Percentiles rank a stretch among this genome's conserved stretches.
Conservation (phyloP, 2,797 vertebrate species). For the Molossus alvarezi region DNA sequence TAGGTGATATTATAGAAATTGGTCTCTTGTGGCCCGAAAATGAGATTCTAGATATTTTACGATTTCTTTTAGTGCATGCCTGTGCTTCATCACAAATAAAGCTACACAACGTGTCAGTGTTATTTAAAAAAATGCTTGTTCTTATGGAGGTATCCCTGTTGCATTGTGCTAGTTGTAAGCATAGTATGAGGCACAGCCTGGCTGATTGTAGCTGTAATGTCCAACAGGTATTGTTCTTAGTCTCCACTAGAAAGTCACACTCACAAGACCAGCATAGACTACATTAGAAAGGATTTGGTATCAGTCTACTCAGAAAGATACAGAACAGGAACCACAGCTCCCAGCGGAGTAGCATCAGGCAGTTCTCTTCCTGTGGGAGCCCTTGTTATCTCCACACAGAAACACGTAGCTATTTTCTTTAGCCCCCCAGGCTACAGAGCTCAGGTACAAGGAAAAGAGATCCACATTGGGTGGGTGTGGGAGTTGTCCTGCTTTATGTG, state of each 20-base stretch:
- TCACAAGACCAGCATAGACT: not conserved
- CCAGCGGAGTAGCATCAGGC: not conserved
- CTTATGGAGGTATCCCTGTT: not conserved
- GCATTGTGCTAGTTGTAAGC: not conserved
- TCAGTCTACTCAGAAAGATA: not conserved
- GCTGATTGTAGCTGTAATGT: not conserved
- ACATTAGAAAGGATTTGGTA: not conserved
- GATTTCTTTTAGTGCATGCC: not conserved
- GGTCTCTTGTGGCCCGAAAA: constrained; percentile 20
- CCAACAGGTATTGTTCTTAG: not conserved
- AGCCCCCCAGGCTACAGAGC: not conserved
- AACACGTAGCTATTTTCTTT: not conserved
- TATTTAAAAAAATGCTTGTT: not conserved
- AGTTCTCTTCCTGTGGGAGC: not conserved
- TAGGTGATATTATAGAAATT: not conserved
- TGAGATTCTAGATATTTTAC: not conserved
- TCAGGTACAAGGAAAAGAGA: constrained; percentile 18
- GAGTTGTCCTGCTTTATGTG: not conserved
- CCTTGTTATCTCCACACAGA: not conserved
- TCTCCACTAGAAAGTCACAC: not conserved
- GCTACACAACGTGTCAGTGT: not conserved
- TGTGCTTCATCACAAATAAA: constrained; percentile 53
- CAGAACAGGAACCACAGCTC: not conserved
- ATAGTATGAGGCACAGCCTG: not conserved
- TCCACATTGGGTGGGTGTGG: not conserved